These are phyloP conservation scores for Saccopteryx leptura DNA, from an alignment of 2,113 vertebrate genomes.

Conservation along the genomic window DNA sequence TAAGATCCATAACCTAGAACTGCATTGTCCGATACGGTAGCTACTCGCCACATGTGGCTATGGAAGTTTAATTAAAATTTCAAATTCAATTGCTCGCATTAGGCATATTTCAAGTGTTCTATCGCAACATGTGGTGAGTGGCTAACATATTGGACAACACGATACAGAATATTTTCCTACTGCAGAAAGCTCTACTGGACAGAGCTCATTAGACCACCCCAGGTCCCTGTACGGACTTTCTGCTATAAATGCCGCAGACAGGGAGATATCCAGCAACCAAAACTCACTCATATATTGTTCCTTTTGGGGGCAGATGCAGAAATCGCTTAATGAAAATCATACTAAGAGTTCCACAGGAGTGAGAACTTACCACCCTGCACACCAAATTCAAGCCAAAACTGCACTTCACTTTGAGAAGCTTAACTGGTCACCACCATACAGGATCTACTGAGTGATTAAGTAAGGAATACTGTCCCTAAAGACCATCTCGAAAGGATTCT, in stretches of 20 bases:
- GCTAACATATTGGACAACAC: neutral
- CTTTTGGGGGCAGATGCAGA: neutral
- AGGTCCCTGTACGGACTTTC: neutral
- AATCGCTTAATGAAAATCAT: neutral
- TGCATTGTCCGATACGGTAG: neutral
- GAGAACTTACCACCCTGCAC: neutral
- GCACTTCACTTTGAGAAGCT: neutral
- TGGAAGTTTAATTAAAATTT: slow-evolving; percentile 14
- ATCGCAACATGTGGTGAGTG: neutral
- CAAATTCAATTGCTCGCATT: neutral
- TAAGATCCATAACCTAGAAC: neutral
- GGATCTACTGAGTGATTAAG: too few relatives aligned
- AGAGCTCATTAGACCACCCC: neutral
- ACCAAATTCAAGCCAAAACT: neutral
- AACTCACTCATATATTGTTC: neutral
- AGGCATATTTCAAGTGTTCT: neutral
- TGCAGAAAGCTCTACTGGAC: neutral
- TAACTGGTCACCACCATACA: neutral
- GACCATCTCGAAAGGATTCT: neutral
- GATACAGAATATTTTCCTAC: neutral
- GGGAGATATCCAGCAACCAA: neutral
- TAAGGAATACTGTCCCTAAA: neutral
- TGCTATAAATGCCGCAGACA: neutral
- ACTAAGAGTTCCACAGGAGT: neutral
- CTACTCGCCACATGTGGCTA: neutral